A percentile compares a stretch with the other conserved stretches of the same genome.
These are phyloP conservation scores for Melanostigma gelatinosum DNA, from an alignment of 2,113 vertebrate species.

Conservation along the genomic window DNA sequence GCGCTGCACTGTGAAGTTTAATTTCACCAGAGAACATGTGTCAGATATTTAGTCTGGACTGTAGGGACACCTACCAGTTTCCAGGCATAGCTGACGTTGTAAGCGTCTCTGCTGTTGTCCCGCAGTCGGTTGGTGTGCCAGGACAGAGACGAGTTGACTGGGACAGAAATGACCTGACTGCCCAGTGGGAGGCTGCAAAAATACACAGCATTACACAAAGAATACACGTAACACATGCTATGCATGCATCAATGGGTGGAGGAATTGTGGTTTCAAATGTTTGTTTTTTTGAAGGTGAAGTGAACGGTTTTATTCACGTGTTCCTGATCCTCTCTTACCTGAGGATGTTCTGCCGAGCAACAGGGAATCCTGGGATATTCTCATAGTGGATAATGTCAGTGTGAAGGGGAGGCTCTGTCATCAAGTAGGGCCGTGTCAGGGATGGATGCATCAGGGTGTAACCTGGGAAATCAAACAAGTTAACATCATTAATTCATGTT, in stretches of 20 bases:
- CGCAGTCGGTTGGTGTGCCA: slow-evolving; percentile 97
- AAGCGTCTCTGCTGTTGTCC: slow-evolving; percentile 90
- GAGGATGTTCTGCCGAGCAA: slow-evolving; percentile 95
- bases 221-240: background rate
- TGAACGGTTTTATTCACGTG: background rate
- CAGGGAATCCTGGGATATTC: slow-evolving; percentile 95
- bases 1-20: background rate
- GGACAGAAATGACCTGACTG: slow-evolving; percentile 95
- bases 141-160: slow-evolving; percentile 95
- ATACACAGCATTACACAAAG: background rate
- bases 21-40: background rate
- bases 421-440: slow-evolving; percentile 94
- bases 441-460: slow-evolving; percentile 99
- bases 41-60: background rate
- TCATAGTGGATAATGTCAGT: slow-evolving; percentile 98
- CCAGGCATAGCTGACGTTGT: slow-evolving; percentile 99
- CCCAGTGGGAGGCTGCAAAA: slow-evolving; percentile 92
- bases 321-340: slow-evolving; percentile 80
- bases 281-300: background rate
- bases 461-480: slow-evolving; percentile 80
- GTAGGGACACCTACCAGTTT: slow-evolving; percentile 88
- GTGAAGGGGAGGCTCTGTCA: slow-evolving; percentile 94
- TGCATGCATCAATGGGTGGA: background rate
- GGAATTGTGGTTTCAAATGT: background rate
- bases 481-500: background rate